These are phyloP conservation scores for Spizella passerina DNA, from an alignment of 2,797 vertebrate species.

Conservation along the genomic window DNA sequence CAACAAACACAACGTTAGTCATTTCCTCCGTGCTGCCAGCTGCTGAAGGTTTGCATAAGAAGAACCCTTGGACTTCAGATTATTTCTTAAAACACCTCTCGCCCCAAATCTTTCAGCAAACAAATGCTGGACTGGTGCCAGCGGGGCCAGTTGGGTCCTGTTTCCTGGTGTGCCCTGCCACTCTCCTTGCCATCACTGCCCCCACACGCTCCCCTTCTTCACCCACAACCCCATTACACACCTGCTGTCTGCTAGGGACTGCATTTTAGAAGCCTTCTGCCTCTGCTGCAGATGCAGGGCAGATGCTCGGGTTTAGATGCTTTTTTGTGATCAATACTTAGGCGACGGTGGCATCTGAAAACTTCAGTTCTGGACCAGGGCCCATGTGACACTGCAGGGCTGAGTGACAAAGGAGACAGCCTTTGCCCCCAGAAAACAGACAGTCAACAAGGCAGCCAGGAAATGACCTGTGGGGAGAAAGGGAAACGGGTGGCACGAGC, in stretches of 20 bases:
- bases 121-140: neutral
- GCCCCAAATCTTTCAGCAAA: slow-evolving; percentile 26
- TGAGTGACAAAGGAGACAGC: neutral
- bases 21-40: slow-evolving; percentile 51
- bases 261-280: neutral
- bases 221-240: fast-evolving
- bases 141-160: neutral
- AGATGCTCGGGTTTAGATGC: neutral
- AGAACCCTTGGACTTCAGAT: slow-evolving; percentile 64
- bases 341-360: neutral
- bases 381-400: neutral
- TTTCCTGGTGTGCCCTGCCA: neutral
- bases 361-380: neutral
- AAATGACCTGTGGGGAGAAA: neutral
- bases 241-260: fast-evolving
- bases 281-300: neutral
- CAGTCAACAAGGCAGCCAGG: neutral
- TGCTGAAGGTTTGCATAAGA: slow-evolving; percentile 61
- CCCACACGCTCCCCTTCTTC: neutral
- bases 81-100: slow-evolving; percentile 49
- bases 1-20: slow-evolving; percentile 38
- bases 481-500: neutral
- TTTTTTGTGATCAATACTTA: neutral
- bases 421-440: neutral
- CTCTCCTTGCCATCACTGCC: neutral